phyloP scores from a whole-genome alignment of 92 coral and sea anemone species.

The Epizoanthus scotinus region DNA sequence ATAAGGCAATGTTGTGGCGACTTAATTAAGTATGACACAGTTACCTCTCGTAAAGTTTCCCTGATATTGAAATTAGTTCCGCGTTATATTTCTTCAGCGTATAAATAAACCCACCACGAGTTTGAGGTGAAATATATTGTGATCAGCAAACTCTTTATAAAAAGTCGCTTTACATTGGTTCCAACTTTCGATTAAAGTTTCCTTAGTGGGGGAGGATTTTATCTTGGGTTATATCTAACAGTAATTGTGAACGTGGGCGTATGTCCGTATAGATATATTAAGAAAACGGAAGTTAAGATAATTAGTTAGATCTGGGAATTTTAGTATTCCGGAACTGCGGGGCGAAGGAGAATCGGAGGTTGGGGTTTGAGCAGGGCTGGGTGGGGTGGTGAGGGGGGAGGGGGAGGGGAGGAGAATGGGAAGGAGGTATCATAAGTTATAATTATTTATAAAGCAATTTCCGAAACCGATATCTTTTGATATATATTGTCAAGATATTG shows the following conservation, averaged over 20 bases:
- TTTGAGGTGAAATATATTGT: background rate
- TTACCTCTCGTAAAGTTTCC: background rate
- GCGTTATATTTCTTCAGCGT: background rate
- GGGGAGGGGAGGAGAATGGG: too few species aligned
- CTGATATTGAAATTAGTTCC: background rate
- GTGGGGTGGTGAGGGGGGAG: too few species aligned
- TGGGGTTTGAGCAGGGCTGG: too few species aligned
- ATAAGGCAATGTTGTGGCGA: background rate
- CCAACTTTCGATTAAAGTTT: too few species aligned
- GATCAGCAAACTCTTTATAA: background rate
- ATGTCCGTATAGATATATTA: background rate
- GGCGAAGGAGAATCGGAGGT: too few species aligned
- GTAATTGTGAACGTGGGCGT: slow-evolving; percentile 9
- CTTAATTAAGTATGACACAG: background rate
- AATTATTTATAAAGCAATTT: too few species aligned
- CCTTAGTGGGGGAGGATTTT: background rate
- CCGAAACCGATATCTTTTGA: too few species aligned
- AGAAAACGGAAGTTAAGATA: background rate
- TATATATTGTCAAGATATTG: too few species aligned
- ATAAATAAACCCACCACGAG: background rate
- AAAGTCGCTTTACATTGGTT: too few species aligned
- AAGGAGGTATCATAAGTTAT: too few species aligned
- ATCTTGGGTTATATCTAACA: background rate
- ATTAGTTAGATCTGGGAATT: too few species aligned
- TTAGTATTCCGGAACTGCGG: too few species aligned